phyloP scores from a whole-genome alignment of 2,888 invertebrate species.

The Dermolepida albohirtum region DNA sequence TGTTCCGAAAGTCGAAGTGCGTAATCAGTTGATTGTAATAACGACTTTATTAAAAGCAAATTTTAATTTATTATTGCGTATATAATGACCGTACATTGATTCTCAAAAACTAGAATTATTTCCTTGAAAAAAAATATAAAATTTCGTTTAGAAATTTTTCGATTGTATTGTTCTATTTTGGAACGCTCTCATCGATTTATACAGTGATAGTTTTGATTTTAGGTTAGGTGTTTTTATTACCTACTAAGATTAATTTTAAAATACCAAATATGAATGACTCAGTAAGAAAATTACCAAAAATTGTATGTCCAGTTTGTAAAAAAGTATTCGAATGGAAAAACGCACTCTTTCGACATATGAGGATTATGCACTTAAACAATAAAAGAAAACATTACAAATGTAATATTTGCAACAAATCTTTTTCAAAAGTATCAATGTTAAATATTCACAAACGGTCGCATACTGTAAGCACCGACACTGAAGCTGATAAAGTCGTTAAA shows the following conservation, averaged over 20 bases:
- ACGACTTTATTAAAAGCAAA: too few species aligned
- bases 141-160: too few species aligned
- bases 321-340: constrained; percentile 42
- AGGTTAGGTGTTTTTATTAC: neutral
- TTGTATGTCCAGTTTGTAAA: constrained; percentile 34
- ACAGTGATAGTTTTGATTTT: too few species aligned
- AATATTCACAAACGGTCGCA: constrained; percentile 16
- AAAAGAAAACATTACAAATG: constrained; percentile 39
- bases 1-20: too few species aligned
- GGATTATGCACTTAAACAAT: constrained; percentile 35
- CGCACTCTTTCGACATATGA: constrained; percentile 40
- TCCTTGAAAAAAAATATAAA: too few species aligned
- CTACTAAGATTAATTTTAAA: neutral
- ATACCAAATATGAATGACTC: constrained; percentile 8
- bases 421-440: constrained; percentile 27
- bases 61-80: too few species aligned
- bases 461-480: neutral
- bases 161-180: too few species aligned
- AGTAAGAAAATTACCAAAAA: constrained; percentile 6
- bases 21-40: too few species aligned
- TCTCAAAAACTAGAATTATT: too few species aligned
- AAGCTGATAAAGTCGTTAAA: neutral
- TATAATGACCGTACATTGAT: too few species aligned
- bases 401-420: constrained; percentile 39
- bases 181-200: too few species aligned